Evolutionary conservation across 2,888 invertebrate genomes (phyloP), one percentile per base, ranked within the genome.

Genomic region (Drosophila fulvimacula): DNA sequence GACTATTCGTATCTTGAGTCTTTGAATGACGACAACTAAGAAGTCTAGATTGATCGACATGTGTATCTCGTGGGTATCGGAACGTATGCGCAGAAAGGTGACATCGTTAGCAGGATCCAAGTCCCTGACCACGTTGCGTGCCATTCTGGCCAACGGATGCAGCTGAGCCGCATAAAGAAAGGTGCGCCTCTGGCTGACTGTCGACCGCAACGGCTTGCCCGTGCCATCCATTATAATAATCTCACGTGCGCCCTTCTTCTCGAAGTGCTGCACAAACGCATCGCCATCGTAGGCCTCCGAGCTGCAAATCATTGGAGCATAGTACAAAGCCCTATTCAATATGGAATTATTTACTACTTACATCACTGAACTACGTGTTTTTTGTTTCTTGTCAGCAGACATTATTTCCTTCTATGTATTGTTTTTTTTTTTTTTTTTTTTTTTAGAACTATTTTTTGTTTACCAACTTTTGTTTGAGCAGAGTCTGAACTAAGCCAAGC

Each of bases 71-170:
- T 52, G 44, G 0, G 17, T 19, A 0, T 58, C 44, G 4, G 89
- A 80, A 3, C 88, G 88, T 27, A 86, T 56, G 2, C 86, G 85
- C 73, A 86, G 39, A 11, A 89, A 86, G 5, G 75, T 76, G 1
- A 82, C 68, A 27, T 89, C 86, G 30, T 86, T 88, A 3, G 88
- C 62, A 7, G 89, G 89, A 53, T 89, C 86, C 69, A 86, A 48
- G 38, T 86, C 86, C 7, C 89, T 61, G 9, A 86, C 86, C 71
- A 88, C 89, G 63, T 89, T 86, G 5, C 79, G 72, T 32, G 82
- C 88, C 89, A 86, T 84, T 1, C 38, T 51, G 9, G 71, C 44
- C 49, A 86, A 49, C 0, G 85, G 78, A 5, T 66, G 59, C 2
- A 86, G 44, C 1, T 66, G 55, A 0, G 36, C 5, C 0, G 74